Base-by-base conservation (phyloP, 2,113 vertebrate species). In the Ammodramus savannarum region DNA sequence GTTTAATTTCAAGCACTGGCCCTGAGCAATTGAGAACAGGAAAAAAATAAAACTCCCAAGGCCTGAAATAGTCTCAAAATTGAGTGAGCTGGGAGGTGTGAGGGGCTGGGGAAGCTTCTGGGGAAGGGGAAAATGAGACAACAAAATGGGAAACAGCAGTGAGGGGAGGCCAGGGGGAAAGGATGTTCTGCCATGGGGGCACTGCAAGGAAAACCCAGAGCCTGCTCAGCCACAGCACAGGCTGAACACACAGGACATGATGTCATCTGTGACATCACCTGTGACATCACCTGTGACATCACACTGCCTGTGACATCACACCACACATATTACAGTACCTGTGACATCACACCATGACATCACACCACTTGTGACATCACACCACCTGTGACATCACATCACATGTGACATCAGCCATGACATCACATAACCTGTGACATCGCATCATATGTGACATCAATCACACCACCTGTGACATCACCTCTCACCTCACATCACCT, bases 1-100 rank as follows among this genome's bases (percentile, higher is more conserved):
- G 76, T 94, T 94, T 93, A 59, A 95, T 93, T 92, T 86, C 83
- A 19, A 83, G 85, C 38, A 46, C 46, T 55, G 88, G 79, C 73
- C 86, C 80, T 63, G 76, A 90, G 83, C 90, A 81, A 92, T 25
- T 48, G 88, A 77, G 85, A 95, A 48, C 14, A 55, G 71, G 8
- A 11, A 8, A 69, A 65, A 87, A 65, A 7, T 1, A 20, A 48
- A 73, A 41, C 48, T 43, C 36, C 72, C 54, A 77, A 62, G 46
- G 25, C 21, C 23, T 61, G 32, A 43, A 52, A 74, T 19, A 66
- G 26, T 8, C 58, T 46, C 65, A 26, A 43, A 55, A 44, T 18
- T 11, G 18, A 58, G 54, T 0, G 31, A 84, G 51, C 7, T 5
- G 1, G 38, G 72, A 69, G 36, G 58, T 9, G 25, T 2, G 31